A percentile compares a stretch with the other conserved stretches of the same genome.
phyloP scores from a whole-genome alignment of 2,888 invertebrate genomes.

The Pelosia muscerda region DNA sequence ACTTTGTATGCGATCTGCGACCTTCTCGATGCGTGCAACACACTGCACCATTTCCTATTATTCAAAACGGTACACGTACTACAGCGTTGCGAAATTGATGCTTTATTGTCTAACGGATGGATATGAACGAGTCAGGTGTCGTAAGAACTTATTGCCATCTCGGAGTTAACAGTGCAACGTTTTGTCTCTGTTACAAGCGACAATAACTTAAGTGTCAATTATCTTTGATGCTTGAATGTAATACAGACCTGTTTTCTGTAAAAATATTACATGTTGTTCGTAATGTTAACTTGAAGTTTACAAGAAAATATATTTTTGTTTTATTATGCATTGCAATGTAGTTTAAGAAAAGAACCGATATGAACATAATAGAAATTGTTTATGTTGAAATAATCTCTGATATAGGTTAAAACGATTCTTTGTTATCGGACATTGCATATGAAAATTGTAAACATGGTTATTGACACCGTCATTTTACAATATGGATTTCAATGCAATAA shows the following conservation, averaged over 20 bases:
- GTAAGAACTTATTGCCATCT: conserved; percentile 58
- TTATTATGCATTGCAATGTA: conserved; percentile 36
- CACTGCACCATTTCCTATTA: conserved; percentile 85
- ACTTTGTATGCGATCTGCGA: conserved; percentile 83
- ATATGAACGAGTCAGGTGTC: conserved; percentile 60
- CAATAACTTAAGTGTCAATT: conserved; percentile 46
- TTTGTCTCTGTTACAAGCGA: conserved; percentile 32
- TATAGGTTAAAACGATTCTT: conserved; percentile 41
- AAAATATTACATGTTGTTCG: conserved; percentile 26
- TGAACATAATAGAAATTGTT: conserved; percentile 45
- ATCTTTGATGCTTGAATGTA: conserved; percentile 36
- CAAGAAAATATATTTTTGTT: conserved; percentile 41
- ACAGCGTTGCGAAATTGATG: conserved; percentile 78
- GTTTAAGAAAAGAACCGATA: conserved; percentile 42
- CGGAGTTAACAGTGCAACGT: conserved; percentile 31
- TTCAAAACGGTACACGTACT: conserved; percentile 70
- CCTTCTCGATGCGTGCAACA: conserved; percentile 80
- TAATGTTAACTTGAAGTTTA: conserved; percentile 23
- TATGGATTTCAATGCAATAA: conserved; percentile 32
- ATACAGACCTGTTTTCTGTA: conserved; percentile 24
- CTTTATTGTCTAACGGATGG: conserved; percentile 76
- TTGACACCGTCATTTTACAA: conserved; percentile 42
- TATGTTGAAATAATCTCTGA: conserved; percentile 50
- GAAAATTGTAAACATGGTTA: conserved; percentile 45
- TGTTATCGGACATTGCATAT: conserved; percentile 45